Evolutionary conservation across 2,888 invertebrate genomes (phyloP), one percentile per base, ranked within the genome.

Genomic region (Agrotis segetum): DNA sequence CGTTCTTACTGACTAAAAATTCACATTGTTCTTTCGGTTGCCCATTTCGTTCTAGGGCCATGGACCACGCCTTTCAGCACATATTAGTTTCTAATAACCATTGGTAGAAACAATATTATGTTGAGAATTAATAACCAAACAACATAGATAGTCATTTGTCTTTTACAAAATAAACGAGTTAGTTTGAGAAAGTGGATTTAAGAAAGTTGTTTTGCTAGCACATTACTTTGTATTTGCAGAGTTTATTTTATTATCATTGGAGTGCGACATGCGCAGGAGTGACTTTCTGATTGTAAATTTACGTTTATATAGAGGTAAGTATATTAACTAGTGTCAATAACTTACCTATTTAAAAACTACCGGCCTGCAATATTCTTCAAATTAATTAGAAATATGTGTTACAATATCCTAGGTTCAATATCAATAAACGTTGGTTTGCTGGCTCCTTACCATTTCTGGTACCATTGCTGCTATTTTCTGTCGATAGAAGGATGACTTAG

Each of bases 181-280:
- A 11, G 44, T 14, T 52, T 67, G 67, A 71, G 82, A 84, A 84
- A 82, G 84, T 65, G 21, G 53, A 62, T 58, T 65, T 73, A 69
- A 47, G 82, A 84, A 84, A 82, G 84, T 81, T 65, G 82, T 84
- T 71, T 69, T 53, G 59, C 55, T 66, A 55, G 69, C 19, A 70
- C 50, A 44, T 61, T n/a, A 29, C 14, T 40, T 24, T 44, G 55
- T 59, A 55, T 56, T 71, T 62, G 16, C 11, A 19, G 47, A 44
- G 52, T 82, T 65, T 81, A 53, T 81, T 40, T 44, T 67, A 60
- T 80, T 56, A 40, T 29, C n/a, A 79, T 52, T 67, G 3, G 17
- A 34, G 19, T 55, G 47, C 0, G 44, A 50, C 58, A 59, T 44
- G 49, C 61, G 13, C 34, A 14, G 7, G 34, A 16, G 14, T 49